Percentiles rank a stretch among this genome's conserved stretches.
Evolutionary conservation across 1,140 invertebrate species (phyloP).

Genomic region (Eurosta solidaginis): DNA sequence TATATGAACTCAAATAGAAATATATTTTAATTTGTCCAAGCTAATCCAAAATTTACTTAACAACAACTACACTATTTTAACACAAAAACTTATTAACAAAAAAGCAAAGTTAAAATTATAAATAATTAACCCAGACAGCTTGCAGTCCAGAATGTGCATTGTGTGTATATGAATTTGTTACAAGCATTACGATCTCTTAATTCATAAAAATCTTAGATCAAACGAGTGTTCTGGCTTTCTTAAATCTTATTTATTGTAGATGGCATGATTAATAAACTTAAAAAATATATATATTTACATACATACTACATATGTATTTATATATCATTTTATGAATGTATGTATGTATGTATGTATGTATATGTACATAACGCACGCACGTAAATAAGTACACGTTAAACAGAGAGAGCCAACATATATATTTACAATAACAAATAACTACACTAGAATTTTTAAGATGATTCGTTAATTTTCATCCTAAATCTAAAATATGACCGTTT

Average conservation of each 20-base stretch:
- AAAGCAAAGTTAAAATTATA: background rate
- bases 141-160: slow-evolving; percentile 10
- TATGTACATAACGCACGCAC: background rate
- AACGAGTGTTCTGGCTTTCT: background rate
- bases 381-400: background rate
- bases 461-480: background rate
- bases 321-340: background rate
- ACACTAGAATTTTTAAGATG: background rate
- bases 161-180: background rate
- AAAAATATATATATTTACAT: background rate
- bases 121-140: background rate
- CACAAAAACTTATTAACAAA: background rate
- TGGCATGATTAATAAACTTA: too few relatives aligned
- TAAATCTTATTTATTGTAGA: background rate
- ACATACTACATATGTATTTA: background rate
- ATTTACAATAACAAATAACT: too few relatives aligned
- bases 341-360: background rate
- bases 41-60: too few relatives aligned
- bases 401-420: too few relatives aligned
- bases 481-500: background rate
- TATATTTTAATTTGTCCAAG: too few relatives aligned
- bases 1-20: too few relatives aligned
- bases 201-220: background rate
- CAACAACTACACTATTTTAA: background rate
- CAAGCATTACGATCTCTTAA: background rate